Evolutionary conservation across 2,113 vertebrate genomes (phyloP).

Genomic region (Deroptyus accipitrinus): DNA sequence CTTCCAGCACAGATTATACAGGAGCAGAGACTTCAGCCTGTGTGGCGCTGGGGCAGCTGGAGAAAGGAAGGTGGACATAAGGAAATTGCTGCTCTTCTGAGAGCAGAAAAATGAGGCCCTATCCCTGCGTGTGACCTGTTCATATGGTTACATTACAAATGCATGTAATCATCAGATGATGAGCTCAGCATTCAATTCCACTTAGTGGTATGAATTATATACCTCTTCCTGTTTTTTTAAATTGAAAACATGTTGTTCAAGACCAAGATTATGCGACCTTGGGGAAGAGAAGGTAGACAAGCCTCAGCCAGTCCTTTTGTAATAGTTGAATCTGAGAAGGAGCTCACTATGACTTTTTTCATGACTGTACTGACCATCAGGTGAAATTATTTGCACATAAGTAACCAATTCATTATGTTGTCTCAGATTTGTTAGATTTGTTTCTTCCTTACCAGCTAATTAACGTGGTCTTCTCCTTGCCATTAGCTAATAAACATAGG

Average conservation of each 20-base stretch:
- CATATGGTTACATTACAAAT: background rate
- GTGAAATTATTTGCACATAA: background rate
- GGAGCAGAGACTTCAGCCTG: background rate
- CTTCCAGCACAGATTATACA: background rate
- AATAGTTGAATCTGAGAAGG: background rate
- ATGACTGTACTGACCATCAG: background rate
- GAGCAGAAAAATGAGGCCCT: background rate
- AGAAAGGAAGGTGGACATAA: background rate
- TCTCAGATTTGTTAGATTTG: background rate
- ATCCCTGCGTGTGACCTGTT: background rate
- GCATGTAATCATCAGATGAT: background rate
- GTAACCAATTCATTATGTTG: background rate
- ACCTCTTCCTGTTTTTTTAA: background rate
- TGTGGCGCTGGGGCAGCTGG: background rate
- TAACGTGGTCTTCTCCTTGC: background rate
- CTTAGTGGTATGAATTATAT: background rate
- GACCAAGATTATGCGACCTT: background rate
- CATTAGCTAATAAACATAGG: background rate
- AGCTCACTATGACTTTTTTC: background rate
- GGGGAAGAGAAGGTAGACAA: background rate
- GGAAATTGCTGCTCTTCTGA: background rate
- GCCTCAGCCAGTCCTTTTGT: background rate
- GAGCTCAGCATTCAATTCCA: background rate
- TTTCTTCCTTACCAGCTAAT: background rate
- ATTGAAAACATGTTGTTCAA: background rate